These are phyloP conservation scores for Bradysia coprophila DNA, from an alignment of 1,140 invertebrate genomes.

Conservation along the genomic window DNA sequence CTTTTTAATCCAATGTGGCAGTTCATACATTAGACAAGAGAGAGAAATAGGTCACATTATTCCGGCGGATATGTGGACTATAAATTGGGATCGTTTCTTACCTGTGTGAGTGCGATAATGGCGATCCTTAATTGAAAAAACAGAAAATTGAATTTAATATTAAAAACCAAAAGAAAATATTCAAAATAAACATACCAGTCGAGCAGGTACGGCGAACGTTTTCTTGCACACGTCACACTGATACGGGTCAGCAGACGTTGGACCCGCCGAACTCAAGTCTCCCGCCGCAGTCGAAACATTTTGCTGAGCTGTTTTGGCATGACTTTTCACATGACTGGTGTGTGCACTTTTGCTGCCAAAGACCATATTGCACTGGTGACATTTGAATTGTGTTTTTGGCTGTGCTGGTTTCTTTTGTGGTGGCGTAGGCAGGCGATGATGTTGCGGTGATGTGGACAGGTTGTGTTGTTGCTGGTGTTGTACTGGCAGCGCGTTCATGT, in stretches of 20 bases:
- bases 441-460: constrained; percentile 8
- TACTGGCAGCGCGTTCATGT: constrained; percentile 7
- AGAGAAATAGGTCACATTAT: no score
- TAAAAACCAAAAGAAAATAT: background rate
- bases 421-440: constrained; percentile 5
- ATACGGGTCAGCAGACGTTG: constrained; percentile 45
- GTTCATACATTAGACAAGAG: no score
- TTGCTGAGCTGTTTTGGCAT: constrained; percentile 14
- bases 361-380: constrained; percentile 34
- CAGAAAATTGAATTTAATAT: constrained; percentile 1
- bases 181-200: constrained; percentile 38
- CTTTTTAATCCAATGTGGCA: no score
- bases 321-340: constrained; percentile 35
- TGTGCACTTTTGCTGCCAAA: constrained; percentile 37
- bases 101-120: constrained; percentile 76
- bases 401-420: constrained; percentile 8
- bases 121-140: constrained; percentile 34
- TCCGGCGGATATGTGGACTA: no score
- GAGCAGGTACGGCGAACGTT: constrained; percentile 78
- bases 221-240: constrained; percentile 82
- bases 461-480: constrained; percentile 11
- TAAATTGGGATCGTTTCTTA: no score
- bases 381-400: constrained; percentile 24
- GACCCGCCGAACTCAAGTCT: constrained; percentile 13
- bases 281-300: constrained; percentile 13